Evolutionary conservation across 1,140 invertebrate genomes (phyloP).

Genomic region (Catajapyx aquilonaris): DNA sequence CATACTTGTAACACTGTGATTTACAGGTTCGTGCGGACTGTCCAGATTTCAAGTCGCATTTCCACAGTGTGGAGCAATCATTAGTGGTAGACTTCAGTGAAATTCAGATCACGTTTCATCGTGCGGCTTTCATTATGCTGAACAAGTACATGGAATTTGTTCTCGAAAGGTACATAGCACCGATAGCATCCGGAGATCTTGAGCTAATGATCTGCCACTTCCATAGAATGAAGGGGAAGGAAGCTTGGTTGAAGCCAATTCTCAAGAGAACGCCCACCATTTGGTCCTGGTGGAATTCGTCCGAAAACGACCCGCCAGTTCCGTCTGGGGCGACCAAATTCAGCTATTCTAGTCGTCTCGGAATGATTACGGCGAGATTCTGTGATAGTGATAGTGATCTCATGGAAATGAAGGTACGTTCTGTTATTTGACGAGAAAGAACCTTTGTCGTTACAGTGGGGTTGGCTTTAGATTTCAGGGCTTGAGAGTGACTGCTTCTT

Average conservation of each 20-base stretch:
- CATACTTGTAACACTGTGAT: slow-evolving; percentile 1
- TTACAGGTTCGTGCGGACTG: slow-evolving; percentile 49
- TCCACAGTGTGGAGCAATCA: slow-evolving; percentile 58
- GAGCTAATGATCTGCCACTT: too few relatives aligned
- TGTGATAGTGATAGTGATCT: slow-evolving; percentile 48
- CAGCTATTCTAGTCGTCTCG: slow-evolving; percentile 45
- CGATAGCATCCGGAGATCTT: too few relatives aligned
- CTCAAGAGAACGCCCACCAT: too few relatives aligned
- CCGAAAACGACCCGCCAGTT: slow-evolving; percentile 36
- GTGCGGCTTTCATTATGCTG: slow-evolving; percentile 45
- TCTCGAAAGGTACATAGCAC: slow-evolving; percentile 18
- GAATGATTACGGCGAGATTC: slow-evolving; percentile 32
- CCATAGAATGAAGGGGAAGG: too few relatives aligned
- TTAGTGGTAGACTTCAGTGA: slow-evolving; percentile 44
- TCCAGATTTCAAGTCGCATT: slow-evolving; percentile 60
- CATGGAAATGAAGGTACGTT: slow-evolving; percentile 32
- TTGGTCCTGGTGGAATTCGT: too few relatives aligned
- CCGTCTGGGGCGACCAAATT: slow-evolving; percentile 54
- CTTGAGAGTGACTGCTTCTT: slow-evolving; percentile 54
- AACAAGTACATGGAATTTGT: slow-evolving; percentile 31
- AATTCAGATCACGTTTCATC: slow-evolving; percentile 42
- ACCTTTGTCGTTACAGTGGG: neutral
- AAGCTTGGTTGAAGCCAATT: too few relatives aligned
- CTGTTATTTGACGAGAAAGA: neutral
- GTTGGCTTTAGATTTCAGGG: slow-evolving; percentile 21